Evolutionary conservation across 2,888 invertebrate genomes (phyloP).

Genomic region (Miltochrista miniata): DNA sequence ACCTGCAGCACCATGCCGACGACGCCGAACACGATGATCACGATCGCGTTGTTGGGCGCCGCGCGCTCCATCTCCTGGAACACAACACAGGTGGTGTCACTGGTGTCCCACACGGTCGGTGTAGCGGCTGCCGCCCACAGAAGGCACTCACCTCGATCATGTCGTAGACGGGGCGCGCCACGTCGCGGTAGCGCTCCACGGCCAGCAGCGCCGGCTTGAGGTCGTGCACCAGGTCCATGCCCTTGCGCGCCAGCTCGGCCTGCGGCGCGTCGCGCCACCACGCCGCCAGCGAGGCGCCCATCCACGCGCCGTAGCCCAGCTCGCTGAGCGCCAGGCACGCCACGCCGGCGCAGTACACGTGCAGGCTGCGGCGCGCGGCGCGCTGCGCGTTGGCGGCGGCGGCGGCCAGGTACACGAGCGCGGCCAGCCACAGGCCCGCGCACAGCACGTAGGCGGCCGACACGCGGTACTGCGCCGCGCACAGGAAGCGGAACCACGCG

Average conservation of each 20-base stretch:
- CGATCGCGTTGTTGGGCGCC: slow-evolving; percentile 75
- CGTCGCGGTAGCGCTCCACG: slow-evolving; percentile 68
- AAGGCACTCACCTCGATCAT: slow-evolving; percentile 66
- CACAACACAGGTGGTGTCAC: background rate
- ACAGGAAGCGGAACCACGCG: slow-evolving; percentile 79
- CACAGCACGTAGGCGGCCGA: slow-evolving; percentile 71
- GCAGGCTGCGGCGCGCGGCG: slow-evolving; percentile 42
- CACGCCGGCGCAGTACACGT: slow-evolving; percentile 67
- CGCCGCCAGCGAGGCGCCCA: slow-evolving; percentile 69
- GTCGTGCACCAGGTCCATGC: slow-evolving; percentile 74
- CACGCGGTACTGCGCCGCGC: slow-evolving; percentile 76
- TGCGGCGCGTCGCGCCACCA: slow-evolving; percentile 75
- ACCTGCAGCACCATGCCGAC: slow-evolving; percentile 69
- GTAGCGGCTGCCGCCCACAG: no score
- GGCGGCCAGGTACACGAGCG: slow-evolving; percentile 70
- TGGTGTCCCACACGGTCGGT: no score
- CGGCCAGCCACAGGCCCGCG: slow-evolving; percentile 72
- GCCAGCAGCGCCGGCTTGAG: slow-evolving; percentile 76
- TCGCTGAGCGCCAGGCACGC: slow-evolving; percentile 67
- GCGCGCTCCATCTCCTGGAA: slow-evolving; percentile 75
- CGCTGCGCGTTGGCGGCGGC: slow-evolving; percentile 47
- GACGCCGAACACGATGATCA: slow-evolving; percentile 64
- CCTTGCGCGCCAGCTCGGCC: slow-evolving; percentile 74
- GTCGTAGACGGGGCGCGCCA: slow-evolving; percentile 67
- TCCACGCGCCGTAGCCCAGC: slow-evolving; percentile 76